phyloP scores from a whole-genome alignment of 35 echinoderm and acorn worm genomes.

The Ptychodera flava region DNA sequence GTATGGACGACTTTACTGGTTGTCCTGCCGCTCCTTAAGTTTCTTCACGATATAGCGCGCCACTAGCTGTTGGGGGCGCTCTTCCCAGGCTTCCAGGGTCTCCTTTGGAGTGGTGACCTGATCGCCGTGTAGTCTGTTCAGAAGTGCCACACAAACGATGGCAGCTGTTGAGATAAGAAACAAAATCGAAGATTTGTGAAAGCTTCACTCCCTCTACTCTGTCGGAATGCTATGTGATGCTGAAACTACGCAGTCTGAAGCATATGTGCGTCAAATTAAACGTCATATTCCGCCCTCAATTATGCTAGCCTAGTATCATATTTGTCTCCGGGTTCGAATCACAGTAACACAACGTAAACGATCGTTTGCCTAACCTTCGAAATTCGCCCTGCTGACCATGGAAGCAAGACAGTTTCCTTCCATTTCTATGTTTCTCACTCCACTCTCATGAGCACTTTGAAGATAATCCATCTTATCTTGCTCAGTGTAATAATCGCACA shows the following conservation, averaged over 20 bases:
- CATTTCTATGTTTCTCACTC: slow-evolving; percentile 95
- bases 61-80: background rate
- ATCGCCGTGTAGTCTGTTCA: slow-evolving; percentile 3
- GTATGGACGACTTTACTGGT: too few species aligned
- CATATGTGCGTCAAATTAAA: too few species aligned
- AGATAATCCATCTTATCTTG: slow-evolving; percentile 78
- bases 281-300: too few species aligned
- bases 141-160: background rate
- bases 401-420: slow-evolving; percentile 63
- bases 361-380: slow-evolving; percentile 68
- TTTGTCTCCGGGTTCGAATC: too few species aligned
- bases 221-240: too few species aligned
- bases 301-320: too few species aligned
- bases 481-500: slow-evolving; percentile 71
- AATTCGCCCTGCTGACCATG: slow-evolving; percentile 44
- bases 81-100: background rate
- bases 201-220: background rate
- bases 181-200: background rate
- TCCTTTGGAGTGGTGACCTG: background rate
- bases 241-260: too few species aligned
- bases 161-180: slow-evolving; percentile 1
- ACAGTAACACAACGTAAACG: too few species aligned
- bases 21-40: too few species aligned
- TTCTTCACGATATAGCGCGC: background rate
- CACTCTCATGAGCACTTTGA: slow-evolving; percentile 46